Percentiles rank a stretch among this genome's conserved stretches.
Conservation (phyloP, 64 coral and sea anemone species). For the Stichodactyla helianthus region DNA sequence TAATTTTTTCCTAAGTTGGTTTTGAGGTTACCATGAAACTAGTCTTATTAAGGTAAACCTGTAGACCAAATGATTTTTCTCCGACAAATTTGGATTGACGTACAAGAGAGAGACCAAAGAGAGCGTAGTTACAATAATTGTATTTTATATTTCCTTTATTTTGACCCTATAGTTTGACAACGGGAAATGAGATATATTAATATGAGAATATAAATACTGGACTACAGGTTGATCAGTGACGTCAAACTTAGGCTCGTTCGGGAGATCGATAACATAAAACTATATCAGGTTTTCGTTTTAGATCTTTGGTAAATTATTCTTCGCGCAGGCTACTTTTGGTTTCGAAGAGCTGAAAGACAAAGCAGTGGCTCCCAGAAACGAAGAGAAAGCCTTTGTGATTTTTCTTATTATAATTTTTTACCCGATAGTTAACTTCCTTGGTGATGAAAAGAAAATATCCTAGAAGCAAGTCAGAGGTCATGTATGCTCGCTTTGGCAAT, state of each 20-base stretch:
- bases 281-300: background rate
- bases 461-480: background rate
- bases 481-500: background rate
- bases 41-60: background rate
- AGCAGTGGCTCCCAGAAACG: background rate
- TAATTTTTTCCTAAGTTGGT: background rate
- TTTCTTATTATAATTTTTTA: background rate
- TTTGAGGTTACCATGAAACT: background rate
- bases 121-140: background rate
- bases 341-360: background rate
- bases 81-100: background rate
- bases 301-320: background rate
- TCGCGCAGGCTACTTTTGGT: background rate
- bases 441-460: background rate
- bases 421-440: background rate
- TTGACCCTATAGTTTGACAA: background rate
- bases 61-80: background rate
- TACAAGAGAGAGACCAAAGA: background rate
- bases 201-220: conserved; percentile 17
- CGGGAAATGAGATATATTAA: conserved; percentile 22
- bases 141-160: background rate
- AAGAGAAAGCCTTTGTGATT: background rate
- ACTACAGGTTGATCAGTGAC: conserved; percentile 13
- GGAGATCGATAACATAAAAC: background rate
- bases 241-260: conserved; percentile 1